A percentile compares a stretch with the other conserved stretches of the same genome.
These are phyloP conservation scores for Noctua pronuba DNA, from an alignment of 2,888 invertebrate species.

Conservation along the genomic window DNA sequence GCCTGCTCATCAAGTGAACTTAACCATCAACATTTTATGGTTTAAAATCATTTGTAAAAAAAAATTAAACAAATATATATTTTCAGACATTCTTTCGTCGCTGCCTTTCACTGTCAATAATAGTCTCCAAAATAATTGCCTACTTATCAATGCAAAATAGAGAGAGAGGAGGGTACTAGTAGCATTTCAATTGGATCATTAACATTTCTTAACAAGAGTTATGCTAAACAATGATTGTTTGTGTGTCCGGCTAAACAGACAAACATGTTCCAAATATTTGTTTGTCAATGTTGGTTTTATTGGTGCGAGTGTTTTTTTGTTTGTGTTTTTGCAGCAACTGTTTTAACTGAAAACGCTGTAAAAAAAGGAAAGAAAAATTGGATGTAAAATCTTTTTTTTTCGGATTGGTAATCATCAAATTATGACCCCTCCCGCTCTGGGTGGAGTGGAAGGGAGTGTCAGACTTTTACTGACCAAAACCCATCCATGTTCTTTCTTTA, in stretches of 20 bases:
- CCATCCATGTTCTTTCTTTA: too few relatives aligned
- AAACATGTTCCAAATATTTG: slow-evolving; percentile 33
- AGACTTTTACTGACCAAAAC: too few relatives aligned
- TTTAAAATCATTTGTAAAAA: too few relatives aligned
- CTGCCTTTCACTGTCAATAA: neutral
- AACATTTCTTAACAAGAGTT: slow-evolving; percentile 7
- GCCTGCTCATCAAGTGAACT: too few relatives aligned
- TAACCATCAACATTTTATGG: too few relatives aligned
- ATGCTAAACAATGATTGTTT: slow-evolving; percentile 31
- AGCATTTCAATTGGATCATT: slow-evolving; percentile 11
- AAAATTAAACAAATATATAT: too few relatives aligned
- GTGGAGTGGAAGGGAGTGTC: too few relatives aligned
- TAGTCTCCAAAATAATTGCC: neutral
- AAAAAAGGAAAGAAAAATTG: too few relatives aligned
- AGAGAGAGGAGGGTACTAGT: neutral
- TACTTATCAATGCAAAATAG: neutral
- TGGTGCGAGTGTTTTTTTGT: neutral
- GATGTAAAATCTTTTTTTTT: too few relatives aligned
- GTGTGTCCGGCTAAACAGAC: slow-evolving; percentile 20
- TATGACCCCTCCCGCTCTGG: too few relatives aligned
- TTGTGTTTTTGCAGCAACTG: neutral
- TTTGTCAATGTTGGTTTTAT: slow-evolving; percentile 12
- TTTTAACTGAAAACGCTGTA: neutral
- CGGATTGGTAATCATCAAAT: too few relatives aligned
- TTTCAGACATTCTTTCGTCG: too few relatives aligned